These are phyloP conservation scores for Xestia ashworthii DNA, from an alignment of 2,888 invertebrate genomes.

Conservation along the genomic window DNA sequence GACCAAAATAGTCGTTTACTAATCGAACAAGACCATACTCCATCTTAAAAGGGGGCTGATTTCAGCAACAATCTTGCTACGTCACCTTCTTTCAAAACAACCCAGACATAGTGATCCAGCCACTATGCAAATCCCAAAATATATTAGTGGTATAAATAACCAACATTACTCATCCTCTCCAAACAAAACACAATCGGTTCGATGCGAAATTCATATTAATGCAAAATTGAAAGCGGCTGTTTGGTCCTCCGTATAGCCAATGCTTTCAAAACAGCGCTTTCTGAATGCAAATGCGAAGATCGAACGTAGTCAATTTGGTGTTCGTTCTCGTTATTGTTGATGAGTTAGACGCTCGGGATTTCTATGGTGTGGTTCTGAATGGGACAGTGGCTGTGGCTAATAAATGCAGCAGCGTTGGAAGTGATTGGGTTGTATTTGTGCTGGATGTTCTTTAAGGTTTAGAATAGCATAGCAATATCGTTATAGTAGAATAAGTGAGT, in stretches of 20 bases:
- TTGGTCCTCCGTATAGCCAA: slow-evolving; percentile 72
- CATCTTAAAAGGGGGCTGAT: neutral
- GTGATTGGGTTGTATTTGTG: slow-evolving; percentile 37
- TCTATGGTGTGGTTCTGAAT: slow-evolving; percentile 56
- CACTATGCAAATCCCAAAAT: slow-evolving; percentile 39
- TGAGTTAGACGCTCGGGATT: slow-evolving; percentile 64
- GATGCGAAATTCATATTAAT: slow-evolving; percentile 70
- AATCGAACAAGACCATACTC: neutral
- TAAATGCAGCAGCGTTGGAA: slow-evolving; percentile 41
- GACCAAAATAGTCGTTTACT: neutral
- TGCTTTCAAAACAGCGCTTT: slow-evolving; percentile 76
- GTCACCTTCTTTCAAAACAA: neutral
- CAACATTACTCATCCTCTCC: slow-evolving; percentile 56
- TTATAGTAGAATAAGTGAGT: neutral
- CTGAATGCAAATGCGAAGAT: slow-evolving; percentile 77
- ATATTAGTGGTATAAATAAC: slow-evolving; percentile 54
- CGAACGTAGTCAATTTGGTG: slow-evolving; percentile 65
- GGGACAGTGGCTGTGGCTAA: slow-evolving; percentile 36
- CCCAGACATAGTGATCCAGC: slow-evolving; percentile 5
- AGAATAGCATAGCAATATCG: neutral
- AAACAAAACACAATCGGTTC: slow-evolving; percentile 62
- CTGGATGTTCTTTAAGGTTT: neutral
- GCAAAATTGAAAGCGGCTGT: slow-evolving; percentile 76
- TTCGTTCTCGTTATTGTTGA: slow-evolving; percentile 59
- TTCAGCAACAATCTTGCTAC: neutral